These are phyloP conservation scores for Drosophila sturtevanti DNA, from an alignment of 1,140 invertebrate species.

Conservation along the genomic window DNA sequence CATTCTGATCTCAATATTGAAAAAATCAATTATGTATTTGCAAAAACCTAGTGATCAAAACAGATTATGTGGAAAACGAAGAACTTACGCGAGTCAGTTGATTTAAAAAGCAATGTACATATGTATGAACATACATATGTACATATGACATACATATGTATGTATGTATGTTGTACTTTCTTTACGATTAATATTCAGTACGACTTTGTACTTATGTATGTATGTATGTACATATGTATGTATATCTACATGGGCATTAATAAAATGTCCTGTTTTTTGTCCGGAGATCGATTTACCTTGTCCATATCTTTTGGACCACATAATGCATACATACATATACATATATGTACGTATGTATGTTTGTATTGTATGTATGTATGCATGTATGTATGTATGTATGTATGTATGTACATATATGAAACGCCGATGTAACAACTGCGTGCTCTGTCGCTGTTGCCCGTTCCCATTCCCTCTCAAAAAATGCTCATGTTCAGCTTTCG, in stretches of 20 bases:
- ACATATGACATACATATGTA: no score
- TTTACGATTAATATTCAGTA: neutral
- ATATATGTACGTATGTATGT: no score
- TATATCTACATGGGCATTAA: neutral
- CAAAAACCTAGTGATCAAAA: no score
- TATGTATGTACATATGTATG: neutral
- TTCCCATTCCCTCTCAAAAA: conserved; percentile 8
- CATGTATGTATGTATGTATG: neutral
- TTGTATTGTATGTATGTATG: neutral
- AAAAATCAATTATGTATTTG: no score
- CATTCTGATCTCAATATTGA: no score
- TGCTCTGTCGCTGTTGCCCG: neutral
- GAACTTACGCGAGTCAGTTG: no score
- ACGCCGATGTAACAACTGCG: neutral
- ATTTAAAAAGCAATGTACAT: no score
- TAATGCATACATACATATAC: neutral
- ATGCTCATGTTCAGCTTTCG: conserved; percentile 19
- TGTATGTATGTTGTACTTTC: no score
- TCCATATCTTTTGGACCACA: neutral
- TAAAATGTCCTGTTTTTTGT: neutral
- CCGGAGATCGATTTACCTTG: neutral
- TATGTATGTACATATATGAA: neutral
- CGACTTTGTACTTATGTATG: neutral
- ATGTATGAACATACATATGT: no score
- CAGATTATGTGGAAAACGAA: no score